Evolutionary conservation across 2,797 vertebrate genomes (phyloP), one percentile per base, ranked within the genome.

Genomic region (Macrochelys suwanniensis): DNA sequence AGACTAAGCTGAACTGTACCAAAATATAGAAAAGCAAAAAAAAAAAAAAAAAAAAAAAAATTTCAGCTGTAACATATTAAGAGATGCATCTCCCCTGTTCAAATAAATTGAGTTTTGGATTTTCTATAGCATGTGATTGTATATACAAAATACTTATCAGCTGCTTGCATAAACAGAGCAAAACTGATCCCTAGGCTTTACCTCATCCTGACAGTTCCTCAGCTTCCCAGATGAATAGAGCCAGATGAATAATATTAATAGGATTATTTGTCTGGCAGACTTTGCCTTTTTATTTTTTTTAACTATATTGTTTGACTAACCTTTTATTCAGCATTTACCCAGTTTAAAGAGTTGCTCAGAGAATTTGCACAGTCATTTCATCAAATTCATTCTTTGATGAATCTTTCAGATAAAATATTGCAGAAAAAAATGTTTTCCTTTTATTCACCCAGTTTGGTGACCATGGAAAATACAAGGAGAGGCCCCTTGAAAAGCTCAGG

Each of bases 341-440:
- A 97, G 95, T 86, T 96, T 95, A 96, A 96, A 94, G 57, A 3
- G 53, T 42, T 82, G 93, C 84, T 92, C 88, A 94, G 90, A 90
- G 81, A 87, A 81, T 79, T 79, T 86, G 88, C 94, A 94, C 94
- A 82, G 45, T 81, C 88, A 68, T 17, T 94, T 92, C 51, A 49
- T 13, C 42, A 49, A 47, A 49, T 16, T 77, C 45, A 26, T 47
- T 77, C n/a, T 77, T 31, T 77, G 3, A 0, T 45, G 47, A 96
- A 89, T 90, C 84, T 95, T 94, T 95, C 93, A 96, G 91, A 94
- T 13, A 59, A 8, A 92, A 93, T 65, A 65, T 59, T 71, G n/a
- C 33, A 74, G 90, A 89, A 8, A 88, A 88, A 94, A 95, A 89
- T 94, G 94, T 92, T 97, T 97, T 96, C 95, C 96, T 92, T 96